Conservation (phyloP, 2,888 invertebrate species). For the Drosophila picticornis region DNA sequence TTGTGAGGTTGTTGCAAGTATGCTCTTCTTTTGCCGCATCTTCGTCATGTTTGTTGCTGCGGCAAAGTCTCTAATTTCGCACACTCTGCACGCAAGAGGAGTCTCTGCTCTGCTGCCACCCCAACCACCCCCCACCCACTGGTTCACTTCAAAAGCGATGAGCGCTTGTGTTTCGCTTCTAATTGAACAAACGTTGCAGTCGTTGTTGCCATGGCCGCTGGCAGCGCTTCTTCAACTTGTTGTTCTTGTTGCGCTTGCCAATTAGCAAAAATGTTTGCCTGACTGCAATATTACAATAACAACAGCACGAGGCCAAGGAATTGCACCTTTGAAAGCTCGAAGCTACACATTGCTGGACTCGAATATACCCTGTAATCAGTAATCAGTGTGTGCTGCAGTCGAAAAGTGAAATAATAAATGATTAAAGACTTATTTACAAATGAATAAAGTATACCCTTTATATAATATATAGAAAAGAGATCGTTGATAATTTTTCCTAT, state of each 20-base stretch:
- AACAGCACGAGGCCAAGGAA: constrained; percentile 27
- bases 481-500: neutral
- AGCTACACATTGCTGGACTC: neutral
- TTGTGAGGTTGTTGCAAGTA: constrained; percentile 18
- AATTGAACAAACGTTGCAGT: constrained; percentile 67
- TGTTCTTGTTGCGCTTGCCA: constrained; percentile 49
- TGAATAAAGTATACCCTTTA: neutral
- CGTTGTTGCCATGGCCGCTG: constrained; percentile 15
- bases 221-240: constrained; percentile 16
- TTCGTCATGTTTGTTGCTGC: constrained; percentile 9
- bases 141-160: neutral
- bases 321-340: neutral
- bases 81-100: constrained; percentile 36
- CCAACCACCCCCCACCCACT: neutral
- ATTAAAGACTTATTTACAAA: neutral
- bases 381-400: neutral
- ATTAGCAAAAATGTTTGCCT: constrained; percentile 73
- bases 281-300: constrained; percentile 57
- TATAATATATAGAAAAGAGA: neutral
- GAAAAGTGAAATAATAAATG: neutral
- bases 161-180: constrained; percentile 51
- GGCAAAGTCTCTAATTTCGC: constrained; percentile 44
- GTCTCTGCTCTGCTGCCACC: neutral
- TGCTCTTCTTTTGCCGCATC: constrained; percentile 11
- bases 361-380: neutral